phyloP scores from a whole-genome alignment of 2,113 vertebrate species.

The Regulus satrapa region DNA sequence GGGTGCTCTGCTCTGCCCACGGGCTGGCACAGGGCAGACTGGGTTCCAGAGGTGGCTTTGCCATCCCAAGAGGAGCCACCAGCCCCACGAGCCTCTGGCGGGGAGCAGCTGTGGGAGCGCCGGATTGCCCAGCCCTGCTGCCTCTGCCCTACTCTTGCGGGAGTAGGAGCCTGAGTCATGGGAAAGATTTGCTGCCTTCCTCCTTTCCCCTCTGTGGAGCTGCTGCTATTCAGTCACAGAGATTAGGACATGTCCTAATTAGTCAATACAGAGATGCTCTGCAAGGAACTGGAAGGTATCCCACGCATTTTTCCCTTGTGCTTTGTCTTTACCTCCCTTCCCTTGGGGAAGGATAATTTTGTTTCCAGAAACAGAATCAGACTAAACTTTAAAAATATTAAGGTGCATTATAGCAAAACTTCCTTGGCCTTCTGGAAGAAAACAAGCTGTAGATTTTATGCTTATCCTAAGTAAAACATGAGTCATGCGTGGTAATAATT shows the following conservation, averaged over 20 bases:
- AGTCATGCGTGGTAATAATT: conserved; percentile 37
- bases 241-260: conserved; percentile 62
- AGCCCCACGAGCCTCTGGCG: rapidly evolving
- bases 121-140: background rate
- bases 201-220: background rate
- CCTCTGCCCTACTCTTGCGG: background rate
- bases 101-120: rapidly evolving
- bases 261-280: conserved; percentile 36
- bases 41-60: background rate
- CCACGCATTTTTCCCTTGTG: conserved; percentile 40
- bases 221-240: conserved; percentile 10
- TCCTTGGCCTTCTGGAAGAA: background rate
- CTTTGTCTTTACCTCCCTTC: conserved; percentile 5
- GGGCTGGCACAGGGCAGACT: background rate
- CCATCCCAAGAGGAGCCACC: background rate
- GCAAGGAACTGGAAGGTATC: conserved; percentile 28
- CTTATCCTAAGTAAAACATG: conserved; percentile 44
- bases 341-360: background rate
- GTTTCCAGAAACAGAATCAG: background rate
- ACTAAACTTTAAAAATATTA: background rate
- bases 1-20: background rate
- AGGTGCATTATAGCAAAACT: background rate
- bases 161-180: conserved; percentile 26
- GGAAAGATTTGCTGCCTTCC: conserved; percentile 55
- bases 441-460: background rate